Evolutionary conservation across 30 jellyfish, hydroid and myxozoan genomes (phyloP), one percentile per base, ranked within the genome.

Genomic region (Aurelia sp.): DNA sequence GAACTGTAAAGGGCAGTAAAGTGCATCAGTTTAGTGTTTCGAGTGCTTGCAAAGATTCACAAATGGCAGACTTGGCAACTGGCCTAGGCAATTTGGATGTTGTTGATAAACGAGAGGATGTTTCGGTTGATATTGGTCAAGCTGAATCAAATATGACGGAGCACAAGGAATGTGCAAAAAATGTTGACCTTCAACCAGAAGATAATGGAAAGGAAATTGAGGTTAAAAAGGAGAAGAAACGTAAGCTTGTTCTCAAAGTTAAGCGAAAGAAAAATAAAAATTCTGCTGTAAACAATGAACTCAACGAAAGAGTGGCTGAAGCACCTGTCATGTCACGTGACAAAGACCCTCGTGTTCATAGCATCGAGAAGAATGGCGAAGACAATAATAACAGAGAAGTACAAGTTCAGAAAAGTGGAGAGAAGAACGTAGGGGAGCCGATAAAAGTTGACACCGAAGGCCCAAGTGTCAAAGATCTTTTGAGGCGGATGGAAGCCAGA

Each of bases 241-340:
- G 93, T n/a, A 84, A 84, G 40, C 78, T 84, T 55, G 93, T 84
- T 17, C 63, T 84, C 63, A 84, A 84, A 84, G 82, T 84, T 11
- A 84, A 84, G 55, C 93, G 93, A 62, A 84, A 84, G 78, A 84
- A 84, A 48, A 59, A 20, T 53, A 50, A 19, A 64, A 6, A 58
- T 9, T 13, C 53, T 15, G 55, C 55, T 44, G 55, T 51, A 57
- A 20, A 20, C 70, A 52, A 78, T 47, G 89, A 52, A 13, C 53
- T 18, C 78, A 30, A 48, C 6, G 51, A 66, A 10, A 62, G 67
- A 13, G 23, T 74, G 21, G 52, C 33, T 9, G 72, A 37, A 78
- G 73, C 82, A 62, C 83, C 90, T 81, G 90, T 69, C 67, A 31
- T 13, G 55, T 22, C 89, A 78, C 77, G 79, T 78, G 89, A 78